phyloP scores from a whole-genome alignment of 2,797 vertebrate species.

The Choloepus didactylus region DNA sequence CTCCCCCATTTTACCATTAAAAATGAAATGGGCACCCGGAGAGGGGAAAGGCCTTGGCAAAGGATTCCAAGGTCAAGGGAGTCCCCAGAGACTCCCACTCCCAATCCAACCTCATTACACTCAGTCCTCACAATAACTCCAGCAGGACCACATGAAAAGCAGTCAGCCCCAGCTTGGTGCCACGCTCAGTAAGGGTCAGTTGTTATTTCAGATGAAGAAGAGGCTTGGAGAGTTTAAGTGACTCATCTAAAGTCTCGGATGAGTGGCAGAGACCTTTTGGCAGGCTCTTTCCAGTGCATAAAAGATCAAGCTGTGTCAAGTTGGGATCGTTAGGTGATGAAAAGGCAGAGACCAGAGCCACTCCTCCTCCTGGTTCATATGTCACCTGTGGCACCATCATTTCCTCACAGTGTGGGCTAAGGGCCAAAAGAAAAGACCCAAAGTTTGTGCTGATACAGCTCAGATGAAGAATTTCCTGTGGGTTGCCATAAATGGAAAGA shows the following conservation, averaged over 20 bases:
- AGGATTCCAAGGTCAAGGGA: background rate
- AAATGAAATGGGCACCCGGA: background rate
- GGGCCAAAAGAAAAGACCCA: background rate
- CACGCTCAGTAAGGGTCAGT: background rate
- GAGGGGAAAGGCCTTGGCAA: background rate
- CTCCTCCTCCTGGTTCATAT: background rate
- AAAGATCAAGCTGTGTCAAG: background rate
- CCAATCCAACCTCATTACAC: background rate
- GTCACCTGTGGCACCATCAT: accelerated
- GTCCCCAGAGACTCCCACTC: background rate
- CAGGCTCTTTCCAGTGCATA: background rate
- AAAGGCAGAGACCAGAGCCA: background rate
- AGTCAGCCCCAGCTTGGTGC: background rate
- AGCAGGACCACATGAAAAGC: background rate
- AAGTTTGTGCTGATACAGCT: background rate
- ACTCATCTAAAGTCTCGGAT: background rate
- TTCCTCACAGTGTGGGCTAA: background rate
- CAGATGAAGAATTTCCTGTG: background rate
- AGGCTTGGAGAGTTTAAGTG: background rate
- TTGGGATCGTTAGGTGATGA: background rate
- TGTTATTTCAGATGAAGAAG: background rate
- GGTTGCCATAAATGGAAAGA: background rate
- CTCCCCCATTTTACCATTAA: background rate
- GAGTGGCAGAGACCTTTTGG: background rate
- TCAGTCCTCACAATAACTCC: background rate